Evolutionary conservation across 2,113 vertebrate species (phyloP).

Genomic region (Mesitornis unicolor): DNA sequence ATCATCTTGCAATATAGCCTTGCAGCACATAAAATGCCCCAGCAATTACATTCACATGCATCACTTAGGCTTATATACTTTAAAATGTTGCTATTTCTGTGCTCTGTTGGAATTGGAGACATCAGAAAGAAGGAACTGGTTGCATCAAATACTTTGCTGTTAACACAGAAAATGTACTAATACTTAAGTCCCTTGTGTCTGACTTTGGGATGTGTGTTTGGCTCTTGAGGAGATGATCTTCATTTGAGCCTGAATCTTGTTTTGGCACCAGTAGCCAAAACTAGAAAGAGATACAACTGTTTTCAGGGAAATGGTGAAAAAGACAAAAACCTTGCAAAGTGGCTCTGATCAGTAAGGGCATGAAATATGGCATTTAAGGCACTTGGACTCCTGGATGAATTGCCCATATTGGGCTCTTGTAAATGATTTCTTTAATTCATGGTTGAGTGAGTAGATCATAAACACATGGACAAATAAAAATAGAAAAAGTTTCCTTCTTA

Average conservation of each 20-base stretch:
- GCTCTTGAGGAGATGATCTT: fast-evolving
- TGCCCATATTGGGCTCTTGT: neutral
- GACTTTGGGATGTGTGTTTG: fast-evolving
- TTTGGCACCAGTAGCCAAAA: neutral
- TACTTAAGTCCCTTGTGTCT: neutral
- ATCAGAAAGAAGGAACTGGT: neutral
- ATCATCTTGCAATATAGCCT: constrained; percentile 29
- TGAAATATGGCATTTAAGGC: neutral
- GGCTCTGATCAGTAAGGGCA: neutral
- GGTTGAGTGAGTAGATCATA: neutral
- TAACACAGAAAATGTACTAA: neutral
- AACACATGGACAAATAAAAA: neutral
- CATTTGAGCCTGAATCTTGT: neutral
- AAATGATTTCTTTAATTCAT: neutral
- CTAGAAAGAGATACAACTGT: too few relatives aligned
- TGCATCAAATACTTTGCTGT: neutral
- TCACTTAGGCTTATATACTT: neutral
- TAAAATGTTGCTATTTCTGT: neutral
- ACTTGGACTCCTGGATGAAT: neutral
- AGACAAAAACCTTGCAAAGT: neutral
- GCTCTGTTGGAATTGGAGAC: neutral
- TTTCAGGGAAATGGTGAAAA: neutral
- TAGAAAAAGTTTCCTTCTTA: neutral
- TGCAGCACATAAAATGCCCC: constrained; percentile 34
- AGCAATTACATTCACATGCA: constrained; percentile 14